Base-by-base conservation (phyloP, 2,888 invertebrate species). In the Trachelus tabidus region DNA sequence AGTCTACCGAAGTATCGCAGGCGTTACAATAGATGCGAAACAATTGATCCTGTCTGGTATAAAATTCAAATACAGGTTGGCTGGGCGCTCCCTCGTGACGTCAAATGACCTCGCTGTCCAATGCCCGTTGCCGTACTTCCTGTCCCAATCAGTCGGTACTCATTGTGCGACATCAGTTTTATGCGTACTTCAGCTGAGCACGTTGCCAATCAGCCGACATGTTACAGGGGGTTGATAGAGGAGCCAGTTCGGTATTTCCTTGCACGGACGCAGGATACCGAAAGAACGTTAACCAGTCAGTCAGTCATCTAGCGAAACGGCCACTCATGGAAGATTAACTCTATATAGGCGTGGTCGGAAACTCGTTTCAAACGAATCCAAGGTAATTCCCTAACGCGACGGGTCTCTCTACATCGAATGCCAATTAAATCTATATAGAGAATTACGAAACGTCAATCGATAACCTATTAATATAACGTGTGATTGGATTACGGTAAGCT, bases 31-130 rank as follows among this genome's bases (percentile, higher is more conserved):
- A 77, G 82, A 79, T 81, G 82, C 68, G 68, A 68, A 81, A 85
- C 86, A 87, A 89, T 88, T 85, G 86, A 83, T 84, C 84, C 76
- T 81, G 75, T 31, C 80, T 81, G 82, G 75, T 80, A 83, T 83
- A 85, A 87, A 87, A 84, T 80, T 83, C 84, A 80, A 78, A 81
- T 79, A 83, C 80, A 83, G 80, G 78, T 79, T 81, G 77, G 79
- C 74, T 75, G 73, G 84, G 84, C 86, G 84, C 86, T 83, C 87
- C 86, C 85, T 85, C 79, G 79, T 86, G 83, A 83, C 85, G 82
- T 83, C 81, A 81, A 80, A 78, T 85, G 84, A 84, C 85, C 84
- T 84, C 83, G 81, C 83, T 85, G 81, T 80, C 82, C 81, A 77
- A 77, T 77, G 78, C 37, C 80, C 82, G 81, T 78, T 81, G 34